Conservation (phyloP, 2,797 vertebrate species). For the Squalus acanthias region DNA sequence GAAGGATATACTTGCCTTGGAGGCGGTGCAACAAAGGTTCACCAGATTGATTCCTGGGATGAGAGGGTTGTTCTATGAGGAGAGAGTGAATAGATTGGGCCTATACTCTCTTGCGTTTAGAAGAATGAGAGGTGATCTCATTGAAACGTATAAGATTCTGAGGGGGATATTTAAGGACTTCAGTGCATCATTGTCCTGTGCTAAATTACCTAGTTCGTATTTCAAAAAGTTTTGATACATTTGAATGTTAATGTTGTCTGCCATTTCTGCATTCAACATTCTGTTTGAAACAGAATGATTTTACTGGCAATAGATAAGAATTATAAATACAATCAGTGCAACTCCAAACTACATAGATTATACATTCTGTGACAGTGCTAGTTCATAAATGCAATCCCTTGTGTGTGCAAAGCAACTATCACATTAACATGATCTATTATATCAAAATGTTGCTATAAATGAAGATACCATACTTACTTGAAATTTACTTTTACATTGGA, state of each 20-base stretch:
- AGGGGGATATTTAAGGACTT: neutral
- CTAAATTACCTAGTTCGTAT: neutral
- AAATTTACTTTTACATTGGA: neutral
- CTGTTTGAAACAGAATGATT: neutral
- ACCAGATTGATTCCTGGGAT: no score
- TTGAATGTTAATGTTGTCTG: neutral
- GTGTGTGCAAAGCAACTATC: neutral
- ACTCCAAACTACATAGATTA: neutral
- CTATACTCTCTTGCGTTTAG: no score
- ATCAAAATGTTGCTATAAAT: neutral
- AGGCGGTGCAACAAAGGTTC: no score
- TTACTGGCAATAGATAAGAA: neutral
- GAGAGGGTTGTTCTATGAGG: no score
- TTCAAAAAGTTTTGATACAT: neutral
- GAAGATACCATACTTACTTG: neutral
- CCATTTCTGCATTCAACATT: neutral
- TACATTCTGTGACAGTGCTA: neutral
- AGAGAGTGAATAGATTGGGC: no score
- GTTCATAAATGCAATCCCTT: neutral
- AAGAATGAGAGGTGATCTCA: no score
- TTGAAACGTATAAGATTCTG: no score
- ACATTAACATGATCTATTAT: neutral
- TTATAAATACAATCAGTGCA: neutral
- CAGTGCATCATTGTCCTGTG: neutral
- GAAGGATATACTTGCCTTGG: no score